phyloP scores from a whole-genome alignment of 2,888 invertebrate genomes.

The Lomographa bimaculata region DNA sequence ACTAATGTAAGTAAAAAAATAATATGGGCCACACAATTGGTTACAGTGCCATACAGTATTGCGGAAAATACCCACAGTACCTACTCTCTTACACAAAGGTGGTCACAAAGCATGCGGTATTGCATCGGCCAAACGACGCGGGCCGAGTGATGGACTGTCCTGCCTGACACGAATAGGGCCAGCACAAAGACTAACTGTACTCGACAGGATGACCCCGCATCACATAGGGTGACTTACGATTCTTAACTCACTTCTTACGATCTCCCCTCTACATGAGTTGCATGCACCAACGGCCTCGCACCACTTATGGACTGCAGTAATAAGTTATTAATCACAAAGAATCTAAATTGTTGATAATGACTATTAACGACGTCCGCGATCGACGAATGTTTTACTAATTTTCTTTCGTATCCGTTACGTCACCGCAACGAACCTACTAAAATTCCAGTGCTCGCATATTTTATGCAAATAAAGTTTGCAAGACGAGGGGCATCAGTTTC shows the following conservation, averaged over 20 bases:
- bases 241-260: conserved; percentile 36
- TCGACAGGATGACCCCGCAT: conserved; percentile 65
- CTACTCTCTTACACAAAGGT: conserved; percentile 36
- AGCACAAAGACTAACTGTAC: conserved; percentile 72
- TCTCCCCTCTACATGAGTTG: conserved; percentile 42
- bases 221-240: conserved; percentile 57
- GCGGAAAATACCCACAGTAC: conserved; percentile 29
- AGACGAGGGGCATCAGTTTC: conserved; percentile 54
- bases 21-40: too few species aligned
- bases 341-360: conserved; percentile 69
- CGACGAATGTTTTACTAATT: conserved; percentile 73
- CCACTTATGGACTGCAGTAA: conserved; percentile 45
- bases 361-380: conserved; percentile 66
- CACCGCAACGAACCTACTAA: conserved; percentile 61
- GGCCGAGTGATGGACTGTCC: conserved; percentile 60
- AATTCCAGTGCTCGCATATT: conserved; percentile 68
- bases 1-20: too few species aligned
- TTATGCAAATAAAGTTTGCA: conserved; percentile 71
- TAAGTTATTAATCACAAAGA: conserved; percentile 60
- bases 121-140: conserved; percentile 40
- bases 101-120: conserved; percentile 58
- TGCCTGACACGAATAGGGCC: conserved; percentile 64
- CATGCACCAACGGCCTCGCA: conserved; percentile 35
- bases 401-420: conserved; percentile 66
- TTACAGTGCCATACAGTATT: conserved; percentile 31